Conservation (phyloP, 2,888 invertebrate species). For the Sarcophaga rosellei region DNA sequence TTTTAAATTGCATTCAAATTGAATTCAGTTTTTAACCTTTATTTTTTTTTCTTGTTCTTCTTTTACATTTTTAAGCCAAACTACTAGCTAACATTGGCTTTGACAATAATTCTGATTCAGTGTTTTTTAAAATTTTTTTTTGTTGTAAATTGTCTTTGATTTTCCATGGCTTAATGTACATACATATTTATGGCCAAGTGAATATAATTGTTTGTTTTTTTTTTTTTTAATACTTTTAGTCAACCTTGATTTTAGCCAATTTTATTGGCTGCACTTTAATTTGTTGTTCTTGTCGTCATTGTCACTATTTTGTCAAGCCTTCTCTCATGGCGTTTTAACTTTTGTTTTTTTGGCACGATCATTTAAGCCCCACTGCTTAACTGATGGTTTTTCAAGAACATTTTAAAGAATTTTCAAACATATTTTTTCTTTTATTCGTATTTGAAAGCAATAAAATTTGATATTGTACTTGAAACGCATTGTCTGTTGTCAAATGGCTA, state of each 20-base stretch:
- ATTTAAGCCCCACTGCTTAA: not conserved
- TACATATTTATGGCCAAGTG: not conserved
- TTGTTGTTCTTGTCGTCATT: not conserved
- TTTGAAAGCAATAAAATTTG: not conserved
- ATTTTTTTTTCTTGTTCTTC: slow-evolving; percentile 3
- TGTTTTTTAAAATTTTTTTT: not conserved
- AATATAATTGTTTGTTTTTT: slow-evolving; percentile 1
- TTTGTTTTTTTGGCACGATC: not conserved
- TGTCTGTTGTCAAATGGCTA: not conserved
- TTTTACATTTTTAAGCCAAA: not conserved
- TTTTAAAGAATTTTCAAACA: slow-evolving; percentile 39
- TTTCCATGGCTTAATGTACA: not conserved
- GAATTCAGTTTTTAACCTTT: not conserved
- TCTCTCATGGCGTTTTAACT: not conserved
- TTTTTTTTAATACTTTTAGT: not conserved
- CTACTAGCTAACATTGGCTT: slow-evolving; percentile 60
- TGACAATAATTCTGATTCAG: slow-evolving; percentile 61
- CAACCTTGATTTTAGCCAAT: slow-evolving; percentile 42
- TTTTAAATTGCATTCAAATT: slow-evolving; percentile 1
- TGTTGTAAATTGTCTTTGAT: not conserved
- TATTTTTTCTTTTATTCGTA: not conserved
- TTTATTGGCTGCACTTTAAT: slow-evolving; percentile 12
- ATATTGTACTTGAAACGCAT: not conserved
- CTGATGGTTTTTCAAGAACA: slow-evolving; percentile 34
- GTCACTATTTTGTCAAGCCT: not conserved